Conservation (phyloP, 2,888 invertebrate species). For the Stenodema calcarata region DNA sequence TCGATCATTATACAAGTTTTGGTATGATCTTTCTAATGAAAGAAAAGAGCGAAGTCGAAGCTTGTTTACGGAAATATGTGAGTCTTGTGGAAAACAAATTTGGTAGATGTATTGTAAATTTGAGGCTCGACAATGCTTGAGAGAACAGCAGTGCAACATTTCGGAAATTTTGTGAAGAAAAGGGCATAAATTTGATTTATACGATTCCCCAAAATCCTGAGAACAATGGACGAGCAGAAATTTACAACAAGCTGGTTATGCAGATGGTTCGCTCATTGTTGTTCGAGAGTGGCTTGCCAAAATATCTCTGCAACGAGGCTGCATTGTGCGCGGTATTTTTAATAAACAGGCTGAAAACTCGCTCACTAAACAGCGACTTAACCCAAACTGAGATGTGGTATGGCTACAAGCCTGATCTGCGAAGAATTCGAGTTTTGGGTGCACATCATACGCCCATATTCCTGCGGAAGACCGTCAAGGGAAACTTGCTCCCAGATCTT, state of each 20-base stretch:
- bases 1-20: conserved; percentile 8
- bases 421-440: conserved; percentile 58
- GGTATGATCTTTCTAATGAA: neutral
- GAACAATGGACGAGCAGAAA: neutral
- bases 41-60: conserved; percentile 6
- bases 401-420: conserved; percentile 57
- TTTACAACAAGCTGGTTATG: neutral
- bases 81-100: neutral
- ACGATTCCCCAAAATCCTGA: neutral
- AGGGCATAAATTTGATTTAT: neutral
- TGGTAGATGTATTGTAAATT: neutral
- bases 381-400: conserved; percentile 59
- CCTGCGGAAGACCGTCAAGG: conserved; percentile 12
- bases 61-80: neutral
- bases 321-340: conserved; percentile 56
- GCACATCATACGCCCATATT: conserved; percentile 34
- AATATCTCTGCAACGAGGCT: neutral
- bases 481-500: conserved; percentile 11
- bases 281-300: neutral
- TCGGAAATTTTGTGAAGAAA: neutral
- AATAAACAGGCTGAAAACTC: conserved; percentile 57
- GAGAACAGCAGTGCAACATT: neutral
- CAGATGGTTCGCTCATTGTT: conserved; percentile 2
- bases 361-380: conserved; percentile 43
- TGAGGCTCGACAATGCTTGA: neutral